Evolutionary conservation across 2,888 invertebrate genomes (phyloP).

Genomic region (Mongoloraphidia duomilia): DNA sequence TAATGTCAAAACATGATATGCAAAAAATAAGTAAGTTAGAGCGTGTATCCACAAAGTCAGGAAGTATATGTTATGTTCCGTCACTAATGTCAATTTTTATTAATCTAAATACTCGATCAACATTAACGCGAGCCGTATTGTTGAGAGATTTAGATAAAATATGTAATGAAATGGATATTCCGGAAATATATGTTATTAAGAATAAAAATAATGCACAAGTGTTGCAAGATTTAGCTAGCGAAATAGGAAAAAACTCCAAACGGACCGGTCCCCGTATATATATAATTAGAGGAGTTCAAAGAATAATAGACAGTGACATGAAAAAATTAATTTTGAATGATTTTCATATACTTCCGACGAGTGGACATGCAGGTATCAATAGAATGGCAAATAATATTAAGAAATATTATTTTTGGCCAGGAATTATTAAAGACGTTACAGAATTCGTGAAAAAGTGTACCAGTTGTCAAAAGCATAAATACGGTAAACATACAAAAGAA

Average conservation of each 20-base stretch:
- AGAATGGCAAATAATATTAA: constrained; percentile 13
- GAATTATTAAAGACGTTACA: constrained; percentile 11
- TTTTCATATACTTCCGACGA: constrained; percentile 15
- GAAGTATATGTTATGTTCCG: no score
- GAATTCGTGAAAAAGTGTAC: constrained; percentile 13
- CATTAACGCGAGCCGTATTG: constrained; percentile 1
- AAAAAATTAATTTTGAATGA: constrained; percentile 15
- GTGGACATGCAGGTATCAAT: constrained; percentile 15
- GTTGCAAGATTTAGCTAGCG: not conserved
- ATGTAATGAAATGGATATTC: constrained; percentile 3
- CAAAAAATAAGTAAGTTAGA: not conserved
- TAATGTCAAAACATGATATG: not conserved
- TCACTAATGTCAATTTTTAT: not conserved
- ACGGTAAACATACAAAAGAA: constrained; percentile 8
- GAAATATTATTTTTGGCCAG: constrained; percentile 12
- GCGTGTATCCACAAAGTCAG: no score
- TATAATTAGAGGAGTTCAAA: constrained; percentile 9
- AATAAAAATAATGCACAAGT: constrained; percentile 4
- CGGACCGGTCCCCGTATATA: constrained; percentile 8
- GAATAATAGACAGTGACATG: constrained; percentile 7
- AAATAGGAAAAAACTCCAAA: constrained; percentile 1
- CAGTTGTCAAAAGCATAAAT: constrained; percentile 13
- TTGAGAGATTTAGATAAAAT: no score
- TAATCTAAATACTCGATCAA: constrained; percentile 4
- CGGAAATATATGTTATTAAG: constrained; percentile 6